A percentile compares a stretch with the other conserved stretches of the same genome.
phyloP scores from a whole-genome alignment of 2,888 invertebrate genomes.

The Thera obeliscata region DNA sequence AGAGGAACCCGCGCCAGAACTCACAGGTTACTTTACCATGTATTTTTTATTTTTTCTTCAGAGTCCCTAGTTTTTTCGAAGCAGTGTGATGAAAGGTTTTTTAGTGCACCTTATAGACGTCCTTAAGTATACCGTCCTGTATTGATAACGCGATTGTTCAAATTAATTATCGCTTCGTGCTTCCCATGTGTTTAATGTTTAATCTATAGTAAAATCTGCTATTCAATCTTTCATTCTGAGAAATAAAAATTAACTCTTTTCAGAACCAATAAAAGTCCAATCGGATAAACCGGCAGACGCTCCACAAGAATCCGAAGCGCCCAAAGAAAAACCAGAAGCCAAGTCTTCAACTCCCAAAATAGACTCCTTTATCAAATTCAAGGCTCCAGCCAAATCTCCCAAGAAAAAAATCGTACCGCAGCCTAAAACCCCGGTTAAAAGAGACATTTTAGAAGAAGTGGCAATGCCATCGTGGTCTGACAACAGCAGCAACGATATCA shows the following conservation, averaged over 20 bases:
- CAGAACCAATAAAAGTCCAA: slow-evolving; percentile 27
- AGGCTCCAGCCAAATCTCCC: slow-evolving; percentile 66
- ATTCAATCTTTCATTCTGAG: no score
- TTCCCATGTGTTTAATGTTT: no score
- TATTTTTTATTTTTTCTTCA: no score
- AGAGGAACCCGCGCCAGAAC: slow-evolving; percentile 33
- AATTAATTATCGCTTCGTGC: no score
- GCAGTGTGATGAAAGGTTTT: no score
- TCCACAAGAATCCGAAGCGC: slow-evolving; percentile 33
- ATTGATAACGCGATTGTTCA: no score
- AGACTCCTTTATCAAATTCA: slow-evolving; percentile 73
- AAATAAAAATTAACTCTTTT: background rate
- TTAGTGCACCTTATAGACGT: no score
- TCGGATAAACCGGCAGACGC: slow-evolving; percentile 18
- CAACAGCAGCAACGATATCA: slow-evolving; percentile 72
- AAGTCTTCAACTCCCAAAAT: slow-evolving; percentile 57
- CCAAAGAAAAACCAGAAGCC: slow-evolving; percentile 41
- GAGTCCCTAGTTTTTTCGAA: no score
- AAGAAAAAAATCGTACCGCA: slow-evolving; percentile 57
- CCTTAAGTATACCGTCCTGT: no score
- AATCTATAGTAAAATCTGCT: background rate
- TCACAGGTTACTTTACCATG: slow-evolving; percentile 12
- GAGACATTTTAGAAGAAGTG: slow-evolving; percentile 72
- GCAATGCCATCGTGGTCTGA: slow-evolving; percentile 82
- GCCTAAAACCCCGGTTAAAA: slow-evolving; percentile 71